Base-by-base conservation (phyloP, 2,888 invertebrate genomes). In the Thymelicus lineola region DNA sequence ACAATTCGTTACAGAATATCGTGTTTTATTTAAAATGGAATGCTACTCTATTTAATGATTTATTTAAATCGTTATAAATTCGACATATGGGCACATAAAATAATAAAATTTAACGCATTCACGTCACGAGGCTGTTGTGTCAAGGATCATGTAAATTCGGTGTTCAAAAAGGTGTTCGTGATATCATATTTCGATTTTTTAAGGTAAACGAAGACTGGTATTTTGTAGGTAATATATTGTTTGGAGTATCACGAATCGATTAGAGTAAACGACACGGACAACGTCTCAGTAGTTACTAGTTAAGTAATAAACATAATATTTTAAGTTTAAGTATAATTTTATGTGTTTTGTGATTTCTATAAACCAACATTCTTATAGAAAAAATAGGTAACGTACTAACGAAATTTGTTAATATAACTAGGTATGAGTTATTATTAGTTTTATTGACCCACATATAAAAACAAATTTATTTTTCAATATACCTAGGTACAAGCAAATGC, bases 101-200 rank as follows among this genome's bases (percentile, higher is more conserved):
- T 14, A 60, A 67, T 67, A 53, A 67, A 67, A 61, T 61, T 67
- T 53, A 42, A 67, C 67, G 60, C 53, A 60, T 61, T 42, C 53
- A 45, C 67, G 60, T 65, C 36, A 67, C 20, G 28, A 42, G 53
- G 53, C 48, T 10, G 60, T 9, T 15, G 50, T 60, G 67, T 67
- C 67, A 67, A 67, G 67, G 60, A 28, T 60, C 42, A 61, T 61
- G 50, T 10, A 50, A 67, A 67, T 67, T 60, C 17, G 48, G 17
- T 50, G 17, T 50, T 50, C 12, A 17, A 50, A 67, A 60, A 7
- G 10, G 28, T 36, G n/a, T 35, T 60, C 59, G 20, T 36, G 66
- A 60, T 67, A 5, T 59, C 20, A 38, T 46, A 58, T 38, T 66
- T 20, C 46, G 28, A 66, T 59, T 35, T 36, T 10, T 58, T 57